Conservation (phyloP, 2,888 invertebrate genomes). For the Andrena bicolor region DNA sequence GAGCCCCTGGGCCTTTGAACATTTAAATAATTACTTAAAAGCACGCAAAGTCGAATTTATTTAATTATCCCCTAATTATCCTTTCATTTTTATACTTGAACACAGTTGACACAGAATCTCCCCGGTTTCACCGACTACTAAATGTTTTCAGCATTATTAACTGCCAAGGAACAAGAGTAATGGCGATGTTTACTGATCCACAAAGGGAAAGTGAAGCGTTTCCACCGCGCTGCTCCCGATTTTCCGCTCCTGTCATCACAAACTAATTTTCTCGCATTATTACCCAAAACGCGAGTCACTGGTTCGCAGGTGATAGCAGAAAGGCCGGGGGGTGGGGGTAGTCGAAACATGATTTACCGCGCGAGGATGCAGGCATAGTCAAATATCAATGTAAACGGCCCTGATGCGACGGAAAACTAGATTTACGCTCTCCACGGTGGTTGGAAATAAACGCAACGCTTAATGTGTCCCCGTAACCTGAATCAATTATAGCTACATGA, state of each 20-base stretch:
- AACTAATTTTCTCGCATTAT: constrained; percentile 57
- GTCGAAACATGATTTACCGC: constrained; percentile 67
- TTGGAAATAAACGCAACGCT: constrained; percentile 73
- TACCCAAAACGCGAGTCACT: constrained; percentile 41
- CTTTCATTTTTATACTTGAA: too few species aligned
- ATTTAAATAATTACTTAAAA: too few species aligned
- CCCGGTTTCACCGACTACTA: too few species aligned
- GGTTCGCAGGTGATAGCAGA: neutral
- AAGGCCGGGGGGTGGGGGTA: neutral
- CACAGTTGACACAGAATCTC: too few species aligned
- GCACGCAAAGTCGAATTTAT: too few species aligned
- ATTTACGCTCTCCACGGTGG: constrained; percentile 76
- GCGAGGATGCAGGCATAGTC: constrained; percentile 54
- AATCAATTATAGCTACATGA: constrained; percentile 31
- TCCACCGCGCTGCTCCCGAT: constrained; percentile 47
- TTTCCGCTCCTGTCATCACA: constrained; percentile 57
- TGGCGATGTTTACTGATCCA: constrained; percentile 3
- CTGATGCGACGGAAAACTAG: constrained; percentile 77
- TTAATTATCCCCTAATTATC: too few species aligned
- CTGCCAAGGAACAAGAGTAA: too few species aligned
- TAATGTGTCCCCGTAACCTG: constrained; percentile 37
- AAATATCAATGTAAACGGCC: constrained; percentile 74
- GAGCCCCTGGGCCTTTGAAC: too few species aligned
- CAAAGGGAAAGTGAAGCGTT: constrained; percentile 34
- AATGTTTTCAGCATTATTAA: too few species aligned